A percentile compares a stretch with the other conserved stretches of the same genome.
Evolutionary conservation across 2,797 vertebrate genomes (phyloP).

Genomic region (Gymnothorax javanicus): DNA sequence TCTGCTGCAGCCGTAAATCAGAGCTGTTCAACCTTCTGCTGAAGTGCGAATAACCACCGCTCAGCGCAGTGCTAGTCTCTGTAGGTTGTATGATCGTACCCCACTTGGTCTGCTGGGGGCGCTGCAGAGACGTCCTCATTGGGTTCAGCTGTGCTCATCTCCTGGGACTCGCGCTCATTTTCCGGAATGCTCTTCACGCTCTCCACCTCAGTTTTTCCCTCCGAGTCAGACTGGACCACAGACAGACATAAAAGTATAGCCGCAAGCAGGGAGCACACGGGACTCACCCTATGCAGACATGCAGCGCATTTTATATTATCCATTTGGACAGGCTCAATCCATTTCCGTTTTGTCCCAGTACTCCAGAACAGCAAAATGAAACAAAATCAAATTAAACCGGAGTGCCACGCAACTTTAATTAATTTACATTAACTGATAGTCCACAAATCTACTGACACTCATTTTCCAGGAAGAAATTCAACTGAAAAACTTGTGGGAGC

Average conservation of each 20-base stretch:
- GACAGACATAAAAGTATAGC: not conserved
- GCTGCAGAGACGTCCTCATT: not conserved
- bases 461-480: not conserved
- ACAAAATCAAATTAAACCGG: too few species aligned
- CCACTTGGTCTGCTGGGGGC: not conserved
- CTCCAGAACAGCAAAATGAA: too few species aligned
- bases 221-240: slow-evolving; percentile 28
- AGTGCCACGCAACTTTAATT: not conserved
- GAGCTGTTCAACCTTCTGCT: not conserved
- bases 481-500: not conserved
- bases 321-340: too few species aligned
- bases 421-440: not conserved
- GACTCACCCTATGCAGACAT: not conserved
- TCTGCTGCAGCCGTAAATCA: not conserved
- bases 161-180: not conserved
- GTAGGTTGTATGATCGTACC: slow-evolving; percentile 15
- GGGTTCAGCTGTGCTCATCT: not conserved
- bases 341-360: too few species aligned
- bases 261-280: not conserved
- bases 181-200: not conserved
- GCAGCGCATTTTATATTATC: too few species aligned
- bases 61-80: not conserved
- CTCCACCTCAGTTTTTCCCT: slow-evolving; percentile 24
- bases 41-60: not conserved
- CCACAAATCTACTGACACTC: not conserved